Base-by-base conservation (phyloP, 2,888 invertebrate species). In the Hemithea aestivaria region DNA sequence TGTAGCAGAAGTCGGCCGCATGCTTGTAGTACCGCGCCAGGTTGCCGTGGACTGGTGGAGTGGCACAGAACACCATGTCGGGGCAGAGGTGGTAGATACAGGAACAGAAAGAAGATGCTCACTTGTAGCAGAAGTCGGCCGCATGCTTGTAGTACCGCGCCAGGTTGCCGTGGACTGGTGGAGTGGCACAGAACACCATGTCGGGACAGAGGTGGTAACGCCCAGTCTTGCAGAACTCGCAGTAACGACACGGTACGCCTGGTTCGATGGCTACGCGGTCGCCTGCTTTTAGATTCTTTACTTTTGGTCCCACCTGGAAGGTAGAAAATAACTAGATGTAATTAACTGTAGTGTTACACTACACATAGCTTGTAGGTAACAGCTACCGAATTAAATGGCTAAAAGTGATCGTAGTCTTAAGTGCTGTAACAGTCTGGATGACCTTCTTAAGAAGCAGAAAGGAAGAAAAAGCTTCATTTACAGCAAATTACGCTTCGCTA, bases 251-350 rank as follows among this genome's bases (percentile, higher is more conserved):
- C 1, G 95, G 92, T 40, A 96, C 93, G 6, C 97, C 98, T 0
- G 98, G 98, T 79, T 98, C 98, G 52, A 98, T 93, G 1, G 97
- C 97, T 2, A 98, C 97, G 50, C 97, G 90, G 81, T 98, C 98
- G 1, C 97, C 97, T 64, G 89, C 82, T 78, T 91, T 88, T 5
- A 95, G 74, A 68, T 89, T 76, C 58, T 87, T 92, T 0, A 95
- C 95, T 52, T 90, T 89, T 10, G 79, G 49, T 1, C 87, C 88
- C 1, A 76, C 20, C 88, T 88, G 57, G 1, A 51, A 51, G 3
- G 11, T n/a, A 29, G 6, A n/a, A n/a, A n/a, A n/a, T n/a, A n/a
- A n/a, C n/a, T n/a, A n/a, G n/a, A n/a, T n/a, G n/a, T n/a, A n/a
- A n/a, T n/a, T n/a, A n/a, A n/a, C n/a, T n/a, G n/a, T n/a, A n/a